These are phyloP conservation scores for Prunella himalayana DNA, from an alignment of 2,113 vertebrate genomes.

Conservation along the genomic window DNA sequence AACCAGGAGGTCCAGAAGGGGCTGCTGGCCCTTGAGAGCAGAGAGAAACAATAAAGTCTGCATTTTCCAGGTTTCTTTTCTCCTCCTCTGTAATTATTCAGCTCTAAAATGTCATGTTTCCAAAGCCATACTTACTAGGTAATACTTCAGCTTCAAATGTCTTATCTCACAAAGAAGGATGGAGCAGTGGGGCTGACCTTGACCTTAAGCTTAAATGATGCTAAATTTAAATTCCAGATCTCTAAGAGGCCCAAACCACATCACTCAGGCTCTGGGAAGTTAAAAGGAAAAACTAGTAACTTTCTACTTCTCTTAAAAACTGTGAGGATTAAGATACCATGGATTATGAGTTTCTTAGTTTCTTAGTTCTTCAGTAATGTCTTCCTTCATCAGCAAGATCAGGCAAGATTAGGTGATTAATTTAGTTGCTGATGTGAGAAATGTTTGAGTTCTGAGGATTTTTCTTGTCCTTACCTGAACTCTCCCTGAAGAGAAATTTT, in stretches of 20 bases:
- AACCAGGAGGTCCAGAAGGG: not conserved
- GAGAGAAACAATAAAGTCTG: not conserved
- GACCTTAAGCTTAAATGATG: not conserved
- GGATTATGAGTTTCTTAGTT: constrained; percentile 6
- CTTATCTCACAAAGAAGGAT: not conserved
- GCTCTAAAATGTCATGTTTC: not conserved
- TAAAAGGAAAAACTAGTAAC: not conserved
- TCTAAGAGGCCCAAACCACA: not conserved
- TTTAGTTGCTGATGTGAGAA: constrained; percentile 37
- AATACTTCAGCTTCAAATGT: not conserved
- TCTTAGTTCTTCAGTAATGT: not conserved
- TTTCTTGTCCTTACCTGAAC: constrained; percentile 50
- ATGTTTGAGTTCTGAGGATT: not conserved
- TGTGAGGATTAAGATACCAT: not conserved
- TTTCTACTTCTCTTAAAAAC: not conserved
- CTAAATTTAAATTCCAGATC: not conserved
- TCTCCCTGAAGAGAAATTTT: not conserved
- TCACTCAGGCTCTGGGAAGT: not conserved
- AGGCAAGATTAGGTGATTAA: constrained; percentile 44
- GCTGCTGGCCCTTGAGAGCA: not conserved
- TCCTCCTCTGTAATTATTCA: not conserved
- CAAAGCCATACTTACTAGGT: not conserved
- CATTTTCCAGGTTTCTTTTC: not conserved
- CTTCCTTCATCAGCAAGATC: constrained; percentile 7
- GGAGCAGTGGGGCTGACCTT: not conserved